phyloP scores from a whole-genome alignment of 2,797 vertebrate species.

The Spheniscus humboldti region DNA sequence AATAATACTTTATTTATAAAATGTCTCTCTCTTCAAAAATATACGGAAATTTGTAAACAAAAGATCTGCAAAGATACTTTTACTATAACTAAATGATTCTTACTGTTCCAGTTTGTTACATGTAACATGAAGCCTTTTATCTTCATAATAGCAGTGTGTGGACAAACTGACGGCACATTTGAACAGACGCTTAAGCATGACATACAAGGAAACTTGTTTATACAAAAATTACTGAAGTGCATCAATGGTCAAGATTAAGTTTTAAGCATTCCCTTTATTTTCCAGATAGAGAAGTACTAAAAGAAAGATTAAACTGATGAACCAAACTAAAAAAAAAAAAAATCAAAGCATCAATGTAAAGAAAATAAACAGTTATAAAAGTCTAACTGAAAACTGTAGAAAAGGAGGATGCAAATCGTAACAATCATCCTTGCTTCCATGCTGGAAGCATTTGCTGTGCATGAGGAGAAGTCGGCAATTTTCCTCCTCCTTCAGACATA shows the following conservation, averaged over 20 bases:
- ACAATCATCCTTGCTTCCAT: neutral
- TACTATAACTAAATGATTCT: neutral
- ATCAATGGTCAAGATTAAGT: neutral
- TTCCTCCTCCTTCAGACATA: neutral
- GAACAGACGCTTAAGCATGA: neutral
- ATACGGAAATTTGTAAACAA: neutral
- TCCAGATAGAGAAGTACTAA: neutral
- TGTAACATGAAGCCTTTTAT: neutral
- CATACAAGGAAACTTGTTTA: neutral
- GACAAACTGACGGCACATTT: neutral
- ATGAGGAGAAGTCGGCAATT: neutral
- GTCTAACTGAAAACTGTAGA: neutral
- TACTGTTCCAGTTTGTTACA: neutral
- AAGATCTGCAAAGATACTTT: neutral
- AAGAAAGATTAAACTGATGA: neutral
- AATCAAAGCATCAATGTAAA: neutral
- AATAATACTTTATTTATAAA: conserved; percentile 8
- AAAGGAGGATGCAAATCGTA: neutral
- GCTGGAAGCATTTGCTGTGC: neutral
- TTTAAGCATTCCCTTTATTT: neutral
- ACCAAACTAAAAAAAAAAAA: neutral
- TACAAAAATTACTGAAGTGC: neutral
- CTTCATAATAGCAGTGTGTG: neutral
- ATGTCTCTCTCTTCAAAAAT: neutral
- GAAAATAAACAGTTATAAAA: neutral